Evolutionary conservation across 2,888 invertebrate genomes (phyloP).

Genomic region (Drosophila pegasa): DNA sequence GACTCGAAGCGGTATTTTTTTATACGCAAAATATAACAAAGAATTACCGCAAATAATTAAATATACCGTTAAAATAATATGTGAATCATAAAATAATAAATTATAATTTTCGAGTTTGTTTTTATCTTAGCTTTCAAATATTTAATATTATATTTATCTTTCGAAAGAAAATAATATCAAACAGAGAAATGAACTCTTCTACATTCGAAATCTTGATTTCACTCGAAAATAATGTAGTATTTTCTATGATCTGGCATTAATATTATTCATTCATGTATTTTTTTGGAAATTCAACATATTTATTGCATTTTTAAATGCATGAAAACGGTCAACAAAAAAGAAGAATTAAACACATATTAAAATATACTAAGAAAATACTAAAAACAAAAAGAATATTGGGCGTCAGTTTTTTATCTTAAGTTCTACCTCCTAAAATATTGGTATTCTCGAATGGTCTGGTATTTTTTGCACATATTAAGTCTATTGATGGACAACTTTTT

Average conservation of each 20-base stretch:
- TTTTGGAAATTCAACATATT: too few species aligned
- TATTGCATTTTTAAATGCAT: too few species aligned
- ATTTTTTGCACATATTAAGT: slow-evolving; percentile 2
- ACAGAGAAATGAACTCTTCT: background rate
- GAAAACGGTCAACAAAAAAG: too few species aligned
- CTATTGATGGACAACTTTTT: slow-evolving; percentile 2
- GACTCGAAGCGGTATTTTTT: slow-evolving; percentile 14
- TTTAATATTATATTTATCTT: background rate
- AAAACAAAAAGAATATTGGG: background rate
- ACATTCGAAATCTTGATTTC: too few species aligned
- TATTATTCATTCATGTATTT: too few species aligned
- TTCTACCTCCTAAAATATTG: background rate
- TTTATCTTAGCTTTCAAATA: background rate
- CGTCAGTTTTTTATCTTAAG: background rate
- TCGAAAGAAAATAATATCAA: background rate
- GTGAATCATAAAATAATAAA: background rate
- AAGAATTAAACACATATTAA: too few species aligned
- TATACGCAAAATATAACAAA: background rate
- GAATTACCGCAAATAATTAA: background rate
- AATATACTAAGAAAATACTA: background rate
- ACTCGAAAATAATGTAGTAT: too few species aligned
- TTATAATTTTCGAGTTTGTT: background rate
- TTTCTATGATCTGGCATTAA: too few species aligned
- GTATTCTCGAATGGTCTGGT: slow-evolving; percentile 1
- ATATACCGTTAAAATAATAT: background rate